Percentiles rank a stretch among this genome's conserved stretches.
These are phyloP conservation scores for Callopanchax toddi DNA, from an alignment of 2,113 vertebrate genomes.

Conservation along the genomic window DNA sequence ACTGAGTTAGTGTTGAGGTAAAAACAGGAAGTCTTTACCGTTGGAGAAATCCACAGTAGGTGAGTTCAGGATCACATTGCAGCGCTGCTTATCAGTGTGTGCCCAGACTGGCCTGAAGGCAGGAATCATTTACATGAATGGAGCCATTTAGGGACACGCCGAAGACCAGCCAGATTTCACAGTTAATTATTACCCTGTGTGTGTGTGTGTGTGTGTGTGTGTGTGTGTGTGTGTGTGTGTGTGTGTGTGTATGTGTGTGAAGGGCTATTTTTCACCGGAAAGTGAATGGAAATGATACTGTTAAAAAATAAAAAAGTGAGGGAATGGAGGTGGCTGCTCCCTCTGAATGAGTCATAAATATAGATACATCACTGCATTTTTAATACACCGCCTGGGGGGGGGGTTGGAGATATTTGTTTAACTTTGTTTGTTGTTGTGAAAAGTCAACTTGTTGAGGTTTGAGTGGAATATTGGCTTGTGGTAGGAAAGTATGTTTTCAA, in stretches of 20 bases:
- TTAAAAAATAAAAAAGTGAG: constrained; percentile 46
- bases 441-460: constrained; percentile 3
- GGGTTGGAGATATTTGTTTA: constrained; percentile 26
- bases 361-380: constrained; percentile 36
- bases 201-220: constrained; percentile 23
- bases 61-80: constrained; percentile 44
- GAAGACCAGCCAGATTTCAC: constrained; percentile 56
- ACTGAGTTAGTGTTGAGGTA: neutral
- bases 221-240: constrained; percentile 18
- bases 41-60: constrained; percentile 39
- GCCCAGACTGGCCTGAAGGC: constrained; percentile 67
- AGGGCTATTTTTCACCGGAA: constrained; percentile 42
- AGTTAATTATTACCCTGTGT: constrained; percentile 66
- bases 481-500: constrained; percentile 24
- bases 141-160: constrained; percentile 68
- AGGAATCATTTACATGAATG: constrained; percentile 70
- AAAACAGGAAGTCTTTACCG: constrained; percentile 21
- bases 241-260: constrained; percentile 14
- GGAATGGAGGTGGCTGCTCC: constrained; percentile 30
- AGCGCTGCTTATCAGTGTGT: constrained; percentile 67
- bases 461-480: neutral
- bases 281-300: constrained; percentile 35
- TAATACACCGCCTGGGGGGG: constrained; percentile 25
- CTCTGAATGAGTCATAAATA: constrained; percentile 40
- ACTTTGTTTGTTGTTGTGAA: constrained; percentile 25